Percentiles rank a stretch among this genome's conserved stretches.
phyloP scores from a whole-genome alignment of 2,888 invertebrate species.

The Thalpophila matura region DNA sequence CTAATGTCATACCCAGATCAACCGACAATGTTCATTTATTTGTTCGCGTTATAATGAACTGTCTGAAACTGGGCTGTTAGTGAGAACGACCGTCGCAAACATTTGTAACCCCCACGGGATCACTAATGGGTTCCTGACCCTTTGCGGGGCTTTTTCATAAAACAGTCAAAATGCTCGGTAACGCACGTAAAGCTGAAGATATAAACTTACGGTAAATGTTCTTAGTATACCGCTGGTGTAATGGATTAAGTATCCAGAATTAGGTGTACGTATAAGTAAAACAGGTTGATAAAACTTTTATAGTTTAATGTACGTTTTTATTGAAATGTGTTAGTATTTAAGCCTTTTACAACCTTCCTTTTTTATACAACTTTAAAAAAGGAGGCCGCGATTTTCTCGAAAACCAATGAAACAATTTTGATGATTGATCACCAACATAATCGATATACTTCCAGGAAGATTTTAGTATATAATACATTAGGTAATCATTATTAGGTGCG shows the following conservation, averaged over 20 bases:
- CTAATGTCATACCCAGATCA: slow-evolving; percentile 38
- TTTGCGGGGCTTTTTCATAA: slow-evolving; percentile 54
- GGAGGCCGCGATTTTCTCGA: too few relatives aligned
- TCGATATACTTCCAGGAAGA: too few relatives aligned
- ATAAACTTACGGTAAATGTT: slow-evolving; percentile 44
- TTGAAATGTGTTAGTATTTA: not conserved
- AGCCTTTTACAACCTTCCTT: not conserved
- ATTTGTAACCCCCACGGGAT: slow-evolving; percentile 47
- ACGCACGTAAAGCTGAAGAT: slow-evolving; percentile 38
- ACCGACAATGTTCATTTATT: slow-evolving; percentile 32
- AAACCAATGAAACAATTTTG: too few relatives aligned
- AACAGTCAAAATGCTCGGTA: slow-evolving; percentile 38
- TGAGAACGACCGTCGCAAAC: slow-evolving; percentile 37
- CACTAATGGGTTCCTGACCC: slow-evolving; percentile 55
- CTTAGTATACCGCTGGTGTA: not conserved
- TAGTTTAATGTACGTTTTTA: not conserved
- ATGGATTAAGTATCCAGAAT: slow-evolving; percentile 37
- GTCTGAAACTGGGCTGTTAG: slow-evolving; percentile 31
- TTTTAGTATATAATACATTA: too few relatives aligned
- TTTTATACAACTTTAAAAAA: not conserved
- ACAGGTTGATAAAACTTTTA: not conserved
- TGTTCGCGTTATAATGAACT: slow-evolving; percentile 45
- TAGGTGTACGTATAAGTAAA: slow-evolving; percentile 1
- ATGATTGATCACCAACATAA: too few relatives aligned
- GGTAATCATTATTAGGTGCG: too few relatives aligned